Percentiles rank a stretch among this genome's conserved stretches.
These are phyloP conservation scores for Taenaris catops DNA, from an alignment of 2,888 invertebrate species.

Conservation along the genomic window DNA sequence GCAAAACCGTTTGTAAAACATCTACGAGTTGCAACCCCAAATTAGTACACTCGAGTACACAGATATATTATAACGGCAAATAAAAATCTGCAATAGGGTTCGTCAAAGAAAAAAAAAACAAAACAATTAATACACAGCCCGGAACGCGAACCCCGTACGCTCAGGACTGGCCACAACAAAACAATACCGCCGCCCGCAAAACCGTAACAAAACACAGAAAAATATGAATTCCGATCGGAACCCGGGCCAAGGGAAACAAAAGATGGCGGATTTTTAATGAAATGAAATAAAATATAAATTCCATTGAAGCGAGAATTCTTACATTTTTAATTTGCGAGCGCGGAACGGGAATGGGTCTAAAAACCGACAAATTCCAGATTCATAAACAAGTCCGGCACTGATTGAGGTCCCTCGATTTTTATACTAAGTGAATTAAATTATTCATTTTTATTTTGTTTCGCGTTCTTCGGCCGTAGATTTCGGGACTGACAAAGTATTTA, in stretches of 20 bases:
- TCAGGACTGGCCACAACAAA: constrained; percentile 69
- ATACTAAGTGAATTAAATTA: constrained; percentile 25
- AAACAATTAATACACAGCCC: constrained; percentile 73
- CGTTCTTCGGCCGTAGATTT: no score
- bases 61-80: no score
- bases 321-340: constrained; percentile 76
- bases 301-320: constrained; percentile 76
- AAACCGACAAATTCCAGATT: constrained; percentile 69
- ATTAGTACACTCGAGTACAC: no score
- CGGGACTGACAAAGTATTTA: no score
- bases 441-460: constrained; percentile 22
- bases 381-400: constrained; percentile 43
- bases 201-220: constrained; percentile 77
- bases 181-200: constrained; percentile 67
- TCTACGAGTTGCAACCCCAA: no score
- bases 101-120: constrained; percentile 74
- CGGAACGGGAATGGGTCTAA: constrained; percentile 66
- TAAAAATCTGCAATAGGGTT: no score
- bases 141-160: constrained; percentile 59
- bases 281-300: constrained; percentile 79
- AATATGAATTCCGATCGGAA: constrained; percentile 78
- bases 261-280: constrained; percentile 78
- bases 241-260: constrained; percentile 74
- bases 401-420: constrained; percentile 25
- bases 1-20: no score